phyloP scores from a whole-genome alignment of 2,113 vertebrate species.

The Phaethon lepturus region DNA sequence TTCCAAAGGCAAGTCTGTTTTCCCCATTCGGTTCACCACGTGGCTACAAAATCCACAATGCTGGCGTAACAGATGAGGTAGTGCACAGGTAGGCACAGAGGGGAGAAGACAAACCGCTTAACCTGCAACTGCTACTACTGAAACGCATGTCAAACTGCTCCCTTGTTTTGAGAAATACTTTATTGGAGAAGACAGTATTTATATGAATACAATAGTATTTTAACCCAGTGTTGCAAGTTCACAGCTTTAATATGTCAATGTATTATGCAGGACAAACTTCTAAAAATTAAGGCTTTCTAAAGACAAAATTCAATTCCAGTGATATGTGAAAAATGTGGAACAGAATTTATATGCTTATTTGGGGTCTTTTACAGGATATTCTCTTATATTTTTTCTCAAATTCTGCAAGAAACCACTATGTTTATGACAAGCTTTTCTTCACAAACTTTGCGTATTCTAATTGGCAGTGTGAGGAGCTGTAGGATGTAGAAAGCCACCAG shows the following conservation, averaged over 20 bases:
- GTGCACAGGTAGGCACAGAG: accelerated
- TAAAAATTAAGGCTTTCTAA: neutral
- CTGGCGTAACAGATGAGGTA: accelerated
- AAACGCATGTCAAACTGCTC: accelerated
- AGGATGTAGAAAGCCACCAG: neutral
- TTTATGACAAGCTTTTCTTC: neutral
- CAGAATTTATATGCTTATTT: neutral
- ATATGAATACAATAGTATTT: neutral
- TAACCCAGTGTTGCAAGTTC: neutral
- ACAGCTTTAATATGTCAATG: neutral
- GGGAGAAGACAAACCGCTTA: neutral
- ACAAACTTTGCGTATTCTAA: neutral
- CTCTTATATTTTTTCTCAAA: neutral
- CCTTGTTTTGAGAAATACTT: neutral
- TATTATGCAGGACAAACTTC: neutral
- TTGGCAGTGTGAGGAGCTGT: neutral
- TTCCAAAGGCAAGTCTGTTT: neutral
- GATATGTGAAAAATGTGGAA: neutral
- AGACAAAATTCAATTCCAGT: neutral
- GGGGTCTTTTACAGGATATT: neutral
- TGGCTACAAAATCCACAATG: neutral
- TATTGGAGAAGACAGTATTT: too few species aligned
- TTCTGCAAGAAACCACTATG: neutral
- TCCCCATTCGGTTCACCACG: neutral
- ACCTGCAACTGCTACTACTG: neutral